Evolutionary conservation across 2,888 invertebrate genomes (phyloP).

Genomic region (Trissolcus brochymenae): DNA sequence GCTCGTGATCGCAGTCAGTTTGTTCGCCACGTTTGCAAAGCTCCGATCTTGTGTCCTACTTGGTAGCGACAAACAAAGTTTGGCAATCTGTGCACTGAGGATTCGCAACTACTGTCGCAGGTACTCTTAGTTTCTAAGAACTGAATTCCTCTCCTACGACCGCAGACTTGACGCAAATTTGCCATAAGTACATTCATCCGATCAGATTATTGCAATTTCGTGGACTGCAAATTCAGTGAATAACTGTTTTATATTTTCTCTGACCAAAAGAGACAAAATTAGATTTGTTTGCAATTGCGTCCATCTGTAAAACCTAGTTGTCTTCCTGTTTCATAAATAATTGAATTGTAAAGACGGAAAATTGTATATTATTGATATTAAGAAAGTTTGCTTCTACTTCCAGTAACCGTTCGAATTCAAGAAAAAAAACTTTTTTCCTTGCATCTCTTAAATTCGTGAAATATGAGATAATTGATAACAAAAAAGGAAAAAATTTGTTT

Average conservation of each 20-base stretch:
- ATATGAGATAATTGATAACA: too few species aligned
- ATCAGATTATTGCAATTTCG: slow-evolving; percentile 27
- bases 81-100: slow-evolving; percentile 46
- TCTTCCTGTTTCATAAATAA: too few species aligned
- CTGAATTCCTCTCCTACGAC: slow-evolving; percentile 38
- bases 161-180: slow-evolving; percentile 27
- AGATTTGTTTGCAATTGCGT: not conserved
- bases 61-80: slow-evolving; percentile 47
- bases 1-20: slow-evolving; percentile 54
- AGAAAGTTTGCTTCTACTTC: too few species aligned
- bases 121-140: slow-evolving; percentile 51
- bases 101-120: slow-evolving; percentile 47
- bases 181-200: slow-evolving; percentile 16
- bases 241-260: not conserved
- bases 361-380: too few species aligned
- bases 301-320: too few species aligned
- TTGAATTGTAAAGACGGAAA: too few species aligned
- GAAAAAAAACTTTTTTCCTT: too few species aligned
- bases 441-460: too few species aligned
- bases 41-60: slow-evolving; percentile 57
- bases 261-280: not conserved
- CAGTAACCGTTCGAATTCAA: too few species aligned
- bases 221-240: not conserved
- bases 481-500: too few species aligned
- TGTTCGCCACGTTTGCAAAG: slow-evolving; percentile 55